phyloP scores from a whole-genome alignment of 2,888 invertebrate species.

The Theodoxus fluviatilis region DNA sequence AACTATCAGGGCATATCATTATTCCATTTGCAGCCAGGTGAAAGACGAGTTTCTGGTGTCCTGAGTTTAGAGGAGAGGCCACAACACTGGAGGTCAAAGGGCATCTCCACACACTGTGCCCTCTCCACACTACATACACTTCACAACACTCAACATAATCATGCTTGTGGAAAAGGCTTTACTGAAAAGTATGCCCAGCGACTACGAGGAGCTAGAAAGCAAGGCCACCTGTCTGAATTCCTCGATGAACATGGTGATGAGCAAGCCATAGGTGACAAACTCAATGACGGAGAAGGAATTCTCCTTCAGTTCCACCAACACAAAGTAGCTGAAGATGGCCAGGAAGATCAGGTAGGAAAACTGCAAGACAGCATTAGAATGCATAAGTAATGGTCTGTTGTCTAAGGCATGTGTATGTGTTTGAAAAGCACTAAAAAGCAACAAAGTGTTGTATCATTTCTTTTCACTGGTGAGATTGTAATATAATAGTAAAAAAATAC shows the following conservation, averaged over 20 bases:
- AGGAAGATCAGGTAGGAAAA: conserved; percentile 58
- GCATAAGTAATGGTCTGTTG: neutral
- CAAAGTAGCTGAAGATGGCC: conserved; percentile 57
- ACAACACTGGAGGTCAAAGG: too few species aligned
- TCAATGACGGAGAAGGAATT: conserved; percentile 45
- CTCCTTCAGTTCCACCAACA: conserved; percentile 53
- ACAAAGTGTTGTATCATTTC: neutral
- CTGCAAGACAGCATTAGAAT: conserved; percentile 40
- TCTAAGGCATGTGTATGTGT: neutral
- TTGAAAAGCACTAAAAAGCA: neutral
- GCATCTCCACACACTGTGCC: too few species aligned
- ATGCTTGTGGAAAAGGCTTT: too few species aligned
- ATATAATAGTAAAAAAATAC: too few species aligned
- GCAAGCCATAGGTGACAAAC: conserved; percentile 58
- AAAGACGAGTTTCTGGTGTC: too few species aligned
- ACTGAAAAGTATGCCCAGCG: too few species aligned
- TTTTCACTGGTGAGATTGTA: neutral
- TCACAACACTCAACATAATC: too few species aligned
- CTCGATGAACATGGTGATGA: conserved; percentile 56
- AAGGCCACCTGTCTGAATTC: conserved; percentile 61
- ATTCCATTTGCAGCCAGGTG: too few species aligned
- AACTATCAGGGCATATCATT: too few species aligned
- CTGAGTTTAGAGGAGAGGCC: too few species aligned
- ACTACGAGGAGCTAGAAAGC: neutral
- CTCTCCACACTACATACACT: too few species aligned